A percentile compares a stretch with the other conserved stretches of the same genome.
phyloP scores from a whole-genome alignment of 2,113 vertebrate genomes.

The Callocephalon fimbriatum region DNA sequence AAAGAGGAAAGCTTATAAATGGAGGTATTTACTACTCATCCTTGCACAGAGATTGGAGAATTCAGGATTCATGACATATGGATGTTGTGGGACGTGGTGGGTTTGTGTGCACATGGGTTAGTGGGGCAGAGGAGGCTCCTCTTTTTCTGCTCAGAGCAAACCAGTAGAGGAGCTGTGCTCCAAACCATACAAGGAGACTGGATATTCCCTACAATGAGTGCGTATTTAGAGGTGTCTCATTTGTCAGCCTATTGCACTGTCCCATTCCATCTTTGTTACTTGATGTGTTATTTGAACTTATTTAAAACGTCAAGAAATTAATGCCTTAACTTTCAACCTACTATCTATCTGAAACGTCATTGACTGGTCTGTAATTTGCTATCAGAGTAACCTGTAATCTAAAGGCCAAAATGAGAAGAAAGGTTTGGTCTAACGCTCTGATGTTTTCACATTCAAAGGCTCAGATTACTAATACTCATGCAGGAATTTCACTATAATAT shows the following conservation, averaged over 20 bases:
- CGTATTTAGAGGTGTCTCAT: not conserved
- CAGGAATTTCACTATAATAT: not conserved
- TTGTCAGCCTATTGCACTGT: accelerated
- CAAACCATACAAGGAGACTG: too few relatives aligned
- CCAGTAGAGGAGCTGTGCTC: too few relatives aligned
- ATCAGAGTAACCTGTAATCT: not conserved
- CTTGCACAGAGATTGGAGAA: not conserved
- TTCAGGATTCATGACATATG: not conserved
- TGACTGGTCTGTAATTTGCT: not conserved
- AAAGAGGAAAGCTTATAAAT: not conserved
- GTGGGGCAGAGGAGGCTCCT: too few relatives aligned
- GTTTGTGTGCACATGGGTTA: not conserved
- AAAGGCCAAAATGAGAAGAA: not conserved
- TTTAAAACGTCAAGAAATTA: not conserved
- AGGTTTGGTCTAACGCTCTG: not conserved
- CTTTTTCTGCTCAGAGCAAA: not conserved
- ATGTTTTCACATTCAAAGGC: not conserved
- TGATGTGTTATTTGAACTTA: not conserved
- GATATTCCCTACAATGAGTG: accelerated
- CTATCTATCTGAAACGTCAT: not conserved
- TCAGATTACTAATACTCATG: not conserved
- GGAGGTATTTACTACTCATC: not conserved
- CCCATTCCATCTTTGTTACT: not conserved
- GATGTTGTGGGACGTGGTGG: accelerated
- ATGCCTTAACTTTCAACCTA: not conserved